phyloP scores from a whole-genome alignment of 2,888 invertebrate genomes.

The Lepetodrilus schrolli region DNA sequence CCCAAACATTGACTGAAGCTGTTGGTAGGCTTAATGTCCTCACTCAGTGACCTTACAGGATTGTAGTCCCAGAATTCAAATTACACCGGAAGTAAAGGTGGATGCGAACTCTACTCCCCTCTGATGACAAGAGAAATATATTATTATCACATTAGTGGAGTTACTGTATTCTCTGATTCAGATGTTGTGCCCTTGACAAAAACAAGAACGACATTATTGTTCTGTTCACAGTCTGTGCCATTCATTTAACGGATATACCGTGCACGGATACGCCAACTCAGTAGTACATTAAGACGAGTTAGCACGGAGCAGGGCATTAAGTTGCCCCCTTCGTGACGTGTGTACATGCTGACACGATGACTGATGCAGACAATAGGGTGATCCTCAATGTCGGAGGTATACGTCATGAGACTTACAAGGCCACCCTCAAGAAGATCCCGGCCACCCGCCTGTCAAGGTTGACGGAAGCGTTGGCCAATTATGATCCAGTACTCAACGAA shows the following conservation, averaged over 20 bases:
- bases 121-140: neutral
- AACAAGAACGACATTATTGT: neutral
- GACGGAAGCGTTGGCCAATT: constrained; percentile 97
- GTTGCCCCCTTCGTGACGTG: neutral
- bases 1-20: constrained; percentile 6
- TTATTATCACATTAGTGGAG: neutral
- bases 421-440: constrained; percentile 95
- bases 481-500: constrained; percentile 98
- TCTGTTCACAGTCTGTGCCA: neutral
- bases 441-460: constrained; percentile 94
- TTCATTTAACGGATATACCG: neutral
- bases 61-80: neutral
- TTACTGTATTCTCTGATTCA: constrained; percentile 7
- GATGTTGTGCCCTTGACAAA: neutral
- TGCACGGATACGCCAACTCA: neutral
- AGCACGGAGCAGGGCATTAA: neutral
- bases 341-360: constrained; percentile 43
- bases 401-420: constrained; percentile 85
- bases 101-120: neutral
- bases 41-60: neutral
- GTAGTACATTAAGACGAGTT: neutral
- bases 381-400: constrained; percentile 98
- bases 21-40: constrained; percentile 8
- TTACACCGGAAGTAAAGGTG: constrained; percentile 4
- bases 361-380: constrained; percentile 89